These are phyloP conservation scores for Stegodyphus dumicola DNA, from an alignment of 1,140 invertebrate species.

Conservation along the genomic window DNA sequence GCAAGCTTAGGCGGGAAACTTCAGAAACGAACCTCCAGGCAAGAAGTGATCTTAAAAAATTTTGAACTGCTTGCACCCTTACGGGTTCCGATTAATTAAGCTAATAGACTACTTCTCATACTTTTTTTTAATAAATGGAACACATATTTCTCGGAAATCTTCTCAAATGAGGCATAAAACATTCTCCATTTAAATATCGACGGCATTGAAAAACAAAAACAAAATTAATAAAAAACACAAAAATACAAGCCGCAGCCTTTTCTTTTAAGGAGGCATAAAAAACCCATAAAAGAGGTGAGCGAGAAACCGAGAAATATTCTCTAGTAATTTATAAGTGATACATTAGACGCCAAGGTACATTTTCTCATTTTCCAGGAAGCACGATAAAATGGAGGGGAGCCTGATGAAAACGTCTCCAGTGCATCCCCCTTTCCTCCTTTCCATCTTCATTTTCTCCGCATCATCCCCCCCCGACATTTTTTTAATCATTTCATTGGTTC, in stretches of 20 bases:
- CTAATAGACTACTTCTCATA: conserved; percentile 55
- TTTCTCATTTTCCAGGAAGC: conserved; percentile 27
- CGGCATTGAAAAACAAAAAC: conserved; percentile 34
- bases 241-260: conserved; percentile 33
- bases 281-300: conserved; percentile 29
- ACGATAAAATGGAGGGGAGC: conserved; percentile 9
- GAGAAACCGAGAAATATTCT: conserved; percentile 43
- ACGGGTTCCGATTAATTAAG: conserved; percentile 58
- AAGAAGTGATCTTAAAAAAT: conserved; percentile 26
- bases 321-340: conserved; percentile 54
- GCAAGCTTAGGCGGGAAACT: conserved; percentile 45
- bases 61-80: conserved; percentile 44
- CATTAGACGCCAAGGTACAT: conserved; percentile 43
- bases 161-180: conserved; percentile 47
- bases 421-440: not conserved
- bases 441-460: not conserved
- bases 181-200: conserved; percentile 54
- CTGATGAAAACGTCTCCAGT: conserved; percentile 25
- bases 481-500: conserved; percentile 5
- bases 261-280: conserved; percentile 31
- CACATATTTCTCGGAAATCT: conserved; percentile 33
- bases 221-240: not conserved
- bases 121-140: conserved; percentile 54
- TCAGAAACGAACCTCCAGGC: conserved; percentile 33
- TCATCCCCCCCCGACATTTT: not conserved